Percentiles rank a stretch among this genome's conserved stretches.
Evolutionary conservation across 2,113 vertebrate genomes (phyloP).

Genomic region (Turnix velox): DNA sequence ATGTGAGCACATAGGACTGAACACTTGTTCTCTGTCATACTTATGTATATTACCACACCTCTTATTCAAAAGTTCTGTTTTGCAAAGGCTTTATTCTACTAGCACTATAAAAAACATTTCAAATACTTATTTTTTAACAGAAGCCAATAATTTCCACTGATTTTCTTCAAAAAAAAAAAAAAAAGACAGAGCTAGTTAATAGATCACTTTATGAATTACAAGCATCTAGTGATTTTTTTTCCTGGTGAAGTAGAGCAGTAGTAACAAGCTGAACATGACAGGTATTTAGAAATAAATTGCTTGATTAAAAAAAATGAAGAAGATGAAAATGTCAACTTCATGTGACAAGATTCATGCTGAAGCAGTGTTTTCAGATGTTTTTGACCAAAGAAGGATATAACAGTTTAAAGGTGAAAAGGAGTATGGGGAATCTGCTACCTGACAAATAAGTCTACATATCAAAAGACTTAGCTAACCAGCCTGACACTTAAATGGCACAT

Average conservation of each 20-base stretch:
- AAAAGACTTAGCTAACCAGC: slow-evolving; percentile 64
- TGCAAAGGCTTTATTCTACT: background rate
- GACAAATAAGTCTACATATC: slow-evolving; percentile 68
- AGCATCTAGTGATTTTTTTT: background rate
- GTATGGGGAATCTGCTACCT: slow-evolving; percentile 56
- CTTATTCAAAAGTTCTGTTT: background rate
- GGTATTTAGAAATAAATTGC: slow-evolving; percentile 72
- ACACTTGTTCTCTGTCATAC: background rate
- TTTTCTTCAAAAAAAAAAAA: background rate
- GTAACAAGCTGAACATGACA: slow-evolving; percentile 65
- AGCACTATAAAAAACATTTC: background rate
- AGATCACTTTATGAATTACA: background rate
- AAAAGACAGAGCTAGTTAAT: background rate
- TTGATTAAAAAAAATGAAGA: slow-evolving; percentile 12
- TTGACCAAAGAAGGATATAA: slow-evolving; percentile 31
- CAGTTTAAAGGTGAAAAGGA: slow-evolving; percentile 46
- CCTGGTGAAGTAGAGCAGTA: slow-evolving; percentile 63
- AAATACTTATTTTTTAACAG: background rate
- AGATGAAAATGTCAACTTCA: background rate
- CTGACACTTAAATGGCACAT: slow-evolving; percentile 67
- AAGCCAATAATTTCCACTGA: background rate
- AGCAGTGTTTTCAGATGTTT: background rate
- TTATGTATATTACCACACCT: background rate
- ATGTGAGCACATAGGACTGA: background rate
- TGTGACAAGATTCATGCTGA: background rate